These are phyloP conservation scores for Spodoptera picta DNA, from an alignment of 2,888 invertebrate species.

Conservation along the genomic window DNA sequence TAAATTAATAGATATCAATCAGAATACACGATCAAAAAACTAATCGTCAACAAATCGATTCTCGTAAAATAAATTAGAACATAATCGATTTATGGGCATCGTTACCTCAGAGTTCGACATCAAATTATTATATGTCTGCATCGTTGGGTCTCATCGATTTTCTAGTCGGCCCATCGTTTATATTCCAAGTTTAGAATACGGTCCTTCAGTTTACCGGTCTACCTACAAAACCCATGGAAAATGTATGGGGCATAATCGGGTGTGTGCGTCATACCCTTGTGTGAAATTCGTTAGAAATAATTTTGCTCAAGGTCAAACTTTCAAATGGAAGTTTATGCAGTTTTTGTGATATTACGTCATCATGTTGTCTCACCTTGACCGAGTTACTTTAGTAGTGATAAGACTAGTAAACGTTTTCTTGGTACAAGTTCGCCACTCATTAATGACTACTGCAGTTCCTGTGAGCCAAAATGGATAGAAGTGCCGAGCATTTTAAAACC, in stretches of 20 bases:
- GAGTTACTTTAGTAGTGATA: too few relatives aligned
- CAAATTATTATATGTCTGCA: slow-evolving; percentile 42
- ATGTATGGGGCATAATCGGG: slow-evolving; percentile 8
- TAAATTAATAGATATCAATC: neutral
- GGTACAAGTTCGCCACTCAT: too few relatives aligned
- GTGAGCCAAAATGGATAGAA: too few relatives aligned
- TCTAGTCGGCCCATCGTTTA: slow-evolving; percentile 43
- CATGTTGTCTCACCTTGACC: too few relatives aligned
- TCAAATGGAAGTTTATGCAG: neutral
- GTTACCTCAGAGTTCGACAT: slow-evolving; percentile 12
- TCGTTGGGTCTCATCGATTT: slow-evolving; percentile 60
- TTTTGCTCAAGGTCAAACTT: slow-evolving; percentile 4
- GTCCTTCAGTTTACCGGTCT: slow-evolving; percentile 57
- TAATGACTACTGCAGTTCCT: too few relatives aligned
- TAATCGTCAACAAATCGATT: slow-evolving; percentile 10
- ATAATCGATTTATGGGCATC: slow-evolving; percentile 13
- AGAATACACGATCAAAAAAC: neutral
- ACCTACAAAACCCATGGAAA: slow-evolving; percentile 31
- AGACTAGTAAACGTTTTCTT: too few relatives aligned
- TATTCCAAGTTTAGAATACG: slow-evolving; percentile 58
- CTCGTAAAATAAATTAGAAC: neutral
- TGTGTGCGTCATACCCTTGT: slow-evolving; percentile 25
- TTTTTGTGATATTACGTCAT: neutral
- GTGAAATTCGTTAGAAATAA: slow-evolving; percentile 12
- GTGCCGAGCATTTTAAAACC: too few relatives aligned